Evolutionary conservation across 2,113 vertebrate genomes (phyloP).

Genomic region (Brachyhypopomus occidentalis): DNA sequence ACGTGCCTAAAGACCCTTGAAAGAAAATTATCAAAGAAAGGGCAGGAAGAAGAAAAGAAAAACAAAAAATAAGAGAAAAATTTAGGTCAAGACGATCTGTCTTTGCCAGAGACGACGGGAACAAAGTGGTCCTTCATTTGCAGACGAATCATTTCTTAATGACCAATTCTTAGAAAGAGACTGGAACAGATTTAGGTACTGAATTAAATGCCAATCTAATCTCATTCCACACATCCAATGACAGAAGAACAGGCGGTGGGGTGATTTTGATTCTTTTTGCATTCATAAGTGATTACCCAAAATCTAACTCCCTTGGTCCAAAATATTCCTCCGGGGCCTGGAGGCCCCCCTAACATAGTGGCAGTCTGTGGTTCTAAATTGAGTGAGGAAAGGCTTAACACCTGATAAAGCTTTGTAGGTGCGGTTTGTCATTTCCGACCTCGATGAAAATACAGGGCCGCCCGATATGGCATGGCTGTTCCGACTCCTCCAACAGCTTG

Average conservation of each 20-base stretch:
- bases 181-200: conserved; percentile 13
- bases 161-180: not conserved
- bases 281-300: not conserved
- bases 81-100: conserved; percentile 23
- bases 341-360: not conserved
- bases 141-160: conserved; percentile 17
- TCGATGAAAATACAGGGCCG: not conserved
- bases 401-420: not conserved
- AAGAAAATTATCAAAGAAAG: not conserved
- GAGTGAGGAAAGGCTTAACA: not conserved
- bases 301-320: conserved; percentile 10
- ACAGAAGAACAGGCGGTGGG: not conserved
- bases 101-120: not conserved
- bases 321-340: conserved; percentile 13
- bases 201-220: not conserved
- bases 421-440: not conserved
- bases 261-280: not conserved
- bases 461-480: not conserved
- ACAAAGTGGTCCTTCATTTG: not conserved
- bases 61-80: conserved; percentile 10
- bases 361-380: not conserved
- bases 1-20: not conserved
- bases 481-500: not conserved
- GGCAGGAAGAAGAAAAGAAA: not conserved
- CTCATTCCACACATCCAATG: not conserved